Base-by-base conservation (phyloP, 1,140 invertebrate genomes). In the Atta colombica region DNA sequence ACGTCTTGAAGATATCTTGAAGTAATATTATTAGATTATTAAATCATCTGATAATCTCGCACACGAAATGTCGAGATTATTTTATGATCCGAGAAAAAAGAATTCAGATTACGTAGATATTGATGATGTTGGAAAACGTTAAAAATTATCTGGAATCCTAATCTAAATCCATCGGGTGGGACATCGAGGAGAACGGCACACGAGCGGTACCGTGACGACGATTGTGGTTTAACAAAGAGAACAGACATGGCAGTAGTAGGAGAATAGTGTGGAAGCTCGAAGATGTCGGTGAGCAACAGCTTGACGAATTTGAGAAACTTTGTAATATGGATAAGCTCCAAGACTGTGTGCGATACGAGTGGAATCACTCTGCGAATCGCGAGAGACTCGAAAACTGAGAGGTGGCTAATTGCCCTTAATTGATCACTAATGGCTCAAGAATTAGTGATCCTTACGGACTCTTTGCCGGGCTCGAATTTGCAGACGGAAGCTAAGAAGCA, bases 401-500 rank as follows among this genome's bases (percentile, higher is more conserved):
- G 53, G 35, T 18, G n/a, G 25, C 21, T 71, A 71, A 81, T 69
- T 35, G 18, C 12, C 39, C 25, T 69, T 31, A 28, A 66, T 58
- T 58, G 58, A 65, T 49, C 39, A 14, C n/a, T 80, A 69, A 39
- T 39, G 49, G 31, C n/a, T 81, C 39, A 39, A 66, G 25, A 25
- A 77, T 7, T 49, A 31, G 55, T 63, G 28, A 84, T 77, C 28
- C 14, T 61, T 28, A 55, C 49, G 78, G 31, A n/a, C 53, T 16
- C 10, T 45, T 81, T 61, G 53, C 35, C 66, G 66, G 53, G 51
- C 69, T 16, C 69, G 28, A 84, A 84, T 55, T 84, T 84, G 69
- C 80, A 84, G 80, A 81, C 45, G 63, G 77, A 81, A 25, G 2
- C 49, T 10, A 71, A 55, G 31, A 97, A 96, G 96, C 96, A 96